Evolutionary conservation across 1,140 invertebrate species (phyloP), one percentile per base, ranked within the genome.

Genomic region (Phortica variegata): DNA sequence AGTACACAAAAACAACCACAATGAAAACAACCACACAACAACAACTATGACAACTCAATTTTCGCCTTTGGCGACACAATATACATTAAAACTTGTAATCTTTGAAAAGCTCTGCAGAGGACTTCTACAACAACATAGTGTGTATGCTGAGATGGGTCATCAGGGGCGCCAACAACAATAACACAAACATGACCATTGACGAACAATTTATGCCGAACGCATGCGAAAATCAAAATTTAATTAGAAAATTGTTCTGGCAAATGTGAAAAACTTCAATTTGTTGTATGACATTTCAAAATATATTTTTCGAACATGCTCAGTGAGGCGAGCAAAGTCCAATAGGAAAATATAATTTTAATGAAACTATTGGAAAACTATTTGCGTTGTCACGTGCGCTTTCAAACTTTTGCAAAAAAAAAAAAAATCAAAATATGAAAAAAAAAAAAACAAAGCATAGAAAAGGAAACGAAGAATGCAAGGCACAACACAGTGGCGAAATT

Each of bases 181-280:
- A 8, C 17, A 36, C 29, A 29, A 6, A 21, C 33, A 52, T 19
- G 21, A 7, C 26, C 32, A 42, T 5, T 68, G 63, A 65, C 63
- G 63, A 68, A 68, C 63, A 68, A 69, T 68, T 68, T 69, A 68
- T 68, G 63, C 63, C 57, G 56, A 65, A 68, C 68, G 63, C 60
- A 68, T 68, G 65, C 65, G 65, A 60, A 68, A 63, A 68, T 69
- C 68, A 65, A 63, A 68, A 68, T 68, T 68, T 68, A 68, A 68
- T 68, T 68, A 68, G 63, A 68, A 68, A 68, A 68, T 68, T 68
- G 60, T 62, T 68, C 65, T 57, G 63, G 63, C 54, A 48, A 49
- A 66, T 57, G 10, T 5, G 33, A 34, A 63, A 60, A 68, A 60
- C 63, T 69, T 63, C 57, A 68, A 68, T 68, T 68, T 68, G 60